phyloP scores from a whole-genome alignment of 2,113 vertebrate species.

The Oreocharis arfaki region DNA sequence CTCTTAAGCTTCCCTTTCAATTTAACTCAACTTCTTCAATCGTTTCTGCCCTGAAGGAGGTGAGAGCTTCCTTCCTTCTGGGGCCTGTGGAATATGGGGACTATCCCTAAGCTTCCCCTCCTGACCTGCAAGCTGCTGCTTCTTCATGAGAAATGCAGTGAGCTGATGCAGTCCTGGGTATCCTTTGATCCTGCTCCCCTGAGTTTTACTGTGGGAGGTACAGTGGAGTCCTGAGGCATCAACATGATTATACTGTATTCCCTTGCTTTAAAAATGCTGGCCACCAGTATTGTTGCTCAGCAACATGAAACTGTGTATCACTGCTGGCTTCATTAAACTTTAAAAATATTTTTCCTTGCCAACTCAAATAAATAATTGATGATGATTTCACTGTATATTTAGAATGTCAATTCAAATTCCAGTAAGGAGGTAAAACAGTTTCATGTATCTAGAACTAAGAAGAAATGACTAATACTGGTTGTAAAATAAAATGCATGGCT shows the following conservation, averaged over 20 bases:
- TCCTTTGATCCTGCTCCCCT: slow-evolving; percentile 8
- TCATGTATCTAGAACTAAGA: not conserved
- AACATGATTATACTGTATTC: not conserved
- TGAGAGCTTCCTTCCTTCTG: not conserved
- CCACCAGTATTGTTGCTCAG: slow-evolving; percentile 50
- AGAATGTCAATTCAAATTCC: not conserved
- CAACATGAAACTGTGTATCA: slow-evolving; percentile 56
- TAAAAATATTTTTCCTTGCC: slow-evolving; percentile 67
- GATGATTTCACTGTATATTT: slow-evolving; percentile 12
- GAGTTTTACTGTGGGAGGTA: not conserved
- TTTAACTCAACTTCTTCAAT: not conserved
- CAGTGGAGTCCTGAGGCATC: slow-evolving; percentile 6
- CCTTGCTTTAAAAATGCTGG: not conserved
- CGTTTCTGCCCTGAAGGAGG: not conserved
- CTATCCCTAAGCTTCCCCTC: not conserved
- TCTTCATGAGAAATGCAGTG: not conserved
- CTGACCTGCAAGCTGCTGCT: not conserved
- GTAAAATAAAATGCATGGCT: not conserved
- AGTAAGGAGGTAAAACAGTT: not conserved
- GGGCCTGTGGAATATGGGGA: not conserved
- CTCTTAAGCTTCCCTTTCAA: not conserved
- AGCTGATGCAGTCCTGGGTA: not conserved
- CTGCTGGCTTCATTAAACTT: slow-evolving; percentile 65
- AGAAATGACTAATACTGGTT: not conserved
- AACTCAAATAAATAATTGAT: slow-evolving; percentile 69